Percentiles rank a stretch among this genome's conserved stretches.
These are phyloP conservation scores for Microcebus lehilahytsara DNA, from an alignment of 2,113 vertebrate genomes.

Conservation along the genomic window DNA sequence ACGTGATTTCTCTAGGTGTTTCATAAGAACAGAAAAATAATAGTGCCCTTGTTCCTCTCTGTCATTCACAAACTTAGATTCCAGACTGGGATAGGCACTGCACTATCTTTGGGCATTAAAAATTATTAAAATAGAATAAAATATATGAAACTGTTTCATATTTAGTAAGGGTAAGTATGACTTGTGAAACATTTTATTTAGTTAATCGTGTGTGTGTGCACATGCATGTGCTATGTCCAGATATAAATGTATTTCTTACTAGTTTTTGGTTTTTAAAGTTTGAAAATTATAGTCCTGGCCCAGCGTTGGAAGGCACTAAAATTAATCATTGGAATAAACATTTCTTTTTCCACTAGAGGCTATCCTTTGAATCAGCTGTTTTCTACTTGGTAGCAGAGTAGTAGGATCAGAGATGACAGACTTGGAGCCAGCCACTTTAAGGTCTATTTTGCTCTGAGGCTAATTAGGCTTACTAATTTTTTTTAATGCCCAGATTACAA, in stretches of 20 bases:
- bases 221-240: not conserved
- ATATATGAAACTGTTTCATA: not conserved
- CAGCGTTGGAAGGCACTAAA: too few relatives aligned
- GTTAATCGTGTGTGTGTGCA: not conserved
- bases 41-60: not conserved
- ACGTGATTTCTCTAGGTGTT: not conserved
- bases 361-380: not conserved
- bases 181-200: not conserved
- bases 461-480: not conserved
- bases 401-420: not conserved
- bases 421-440: not conserved
- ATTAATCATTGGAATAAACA: not conserved
- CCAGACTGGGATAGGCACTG: not conserved
- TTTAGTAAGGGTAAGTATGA: not conserved
- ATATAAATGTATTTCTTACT: not conserved
- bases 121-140: not conserved
- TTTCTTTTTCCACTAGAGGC: not conserved
- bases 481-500: not conserved
- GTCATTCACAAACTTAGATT: not conserved
- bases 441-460: not conserved
- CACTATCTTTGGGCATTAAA: not conserved
- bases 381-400: not conserved
- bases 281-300: not conserved
- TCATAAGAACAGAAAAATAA: not conserved
- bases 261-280: not conserved